Conservation (phyloP, 2,888 invertebrate genomes). For the Tiliacea aurago region DNA sequence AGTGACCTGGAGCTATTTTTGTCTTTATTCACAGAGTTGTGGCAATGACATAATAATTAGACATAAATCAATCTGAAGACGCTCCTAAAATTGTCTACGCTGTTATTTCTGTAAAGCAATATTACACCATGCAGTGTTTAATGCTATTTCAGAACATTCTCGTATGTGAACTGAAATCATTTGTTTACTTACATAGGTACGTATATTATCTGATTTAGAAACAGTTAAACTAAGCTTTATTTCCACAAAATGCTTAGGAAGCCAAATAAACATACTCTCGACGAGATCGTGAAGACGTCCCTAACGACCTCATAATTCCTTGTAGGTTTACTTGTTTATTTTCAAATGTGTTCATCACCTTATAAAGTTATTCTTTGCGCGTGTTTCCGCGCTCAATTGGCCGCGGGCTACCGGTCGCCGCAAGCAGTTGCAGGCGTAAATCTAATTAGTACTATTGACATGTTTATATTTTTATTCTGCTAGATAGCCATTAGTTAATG, state of each 20-base stretch:
- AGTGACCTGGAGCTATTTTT: slow-evolving; percentile 42
- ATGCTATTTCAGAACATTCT: slow-evolving; percentile 18
- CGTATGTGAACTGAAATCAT: slow-evolving; percentile 3
- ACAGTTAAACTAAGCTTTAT: slow-evolving; percentile 25
- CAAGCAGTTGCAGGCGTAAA: slow-evolving; percentile 63
- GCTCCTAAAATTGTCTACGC: slow-evolving; percentile 46
- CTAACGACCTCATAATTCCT: slow-evolving; percentile 64
- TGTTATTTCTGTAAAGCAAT: slow-evolving; percentile 39
- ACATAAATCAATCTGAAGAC: slow-evolving; percentile 52
- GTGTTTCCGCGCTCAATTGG: slow-evolving; percentile 58
- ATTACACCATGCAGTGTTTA: slow-evolving; percentile 17
- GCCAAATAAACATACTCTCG: slow-evolving; percentile 48
- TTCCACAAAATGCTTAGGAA: slow-evolving; percentile 49
- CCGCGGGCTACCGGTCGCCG: slow-evolving; percentile 35
- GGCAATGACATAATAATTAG: slow-evolving; percentile 62
- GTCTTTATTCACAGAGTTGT: slow-evolving; percentile 39
- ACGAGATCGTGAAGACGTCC: slow-evolving; percentile 49
- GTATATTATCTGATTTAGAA: slow-evolving; percentile 9
- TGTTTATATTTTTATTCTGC: slow-evolving; percentile 70
- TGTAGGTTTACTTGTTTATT: slow-evolving; percentile 61
- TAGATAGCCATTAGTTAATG: slow-evolving; percentile 61
- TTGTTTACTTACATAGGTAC: slow-evolving; percentile 17
- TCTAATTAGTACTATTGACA: slow-evolving; percentile 74
- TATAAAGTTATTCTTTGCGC: slow-evolving; percentile 64
- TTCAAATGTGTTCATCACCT: slow-evolving; percentile 62